phyloP scores from a whole-genome alignment of 2,888 invertebrate species.

The Nemapogon koenigi region DNA sequence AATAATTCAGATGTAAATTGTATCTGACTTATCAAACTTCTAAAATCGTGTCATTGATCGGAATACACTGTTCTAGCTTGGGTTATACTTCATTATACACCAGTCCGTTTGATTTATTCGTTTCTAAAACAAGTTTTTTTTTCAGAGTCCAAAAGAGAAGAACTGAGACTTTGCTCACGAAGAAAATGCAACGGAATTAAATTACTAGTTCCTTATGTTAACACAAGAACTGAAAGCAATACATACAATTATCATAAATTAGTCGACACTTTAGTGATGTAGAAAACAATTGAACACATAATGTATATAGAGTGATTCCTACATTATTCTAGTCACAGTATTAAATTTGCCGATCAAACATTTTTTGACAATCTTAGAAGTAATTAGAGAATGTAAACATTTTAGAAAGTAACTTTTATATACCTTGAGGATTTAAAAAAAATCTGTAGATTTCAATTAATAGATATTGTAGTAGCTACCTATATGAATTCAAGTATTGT shows the following conservation, averaged over 20 bases:
- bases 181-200: constrained; percentile 10
- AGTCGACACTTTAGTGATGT: not conserved
- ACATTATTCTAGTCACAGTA: constrained; percentile 56
- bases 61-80: no score
- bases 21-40: no score
- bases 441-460: not conserved
- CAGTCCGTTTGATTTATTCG: no score
- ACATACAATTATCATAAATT: constrained; percentile 25
- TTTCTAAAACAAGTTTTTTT: no score
- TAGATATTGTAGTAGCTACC: not conserved
- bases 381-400: no score
- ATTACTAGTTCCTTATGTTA: not conserved
- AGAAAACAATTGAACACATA: constrained; percentile 2
- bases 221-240: constrained; percentile 33
- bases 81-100: no score
- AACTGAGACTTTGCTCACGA: constrained; percentile 20
- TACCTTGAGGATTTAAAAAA: constrained; percentile 4
- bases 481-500: not conserved
- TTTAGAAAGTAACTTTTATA: not conserved
- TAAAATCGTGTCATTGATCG: no score
- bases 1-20: no score
- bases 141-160: constrained; percentile 55
- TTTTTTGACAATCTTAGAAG: no score
- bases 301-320: constrained; percentile 27
- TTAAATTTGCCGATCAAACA: constrained; percentile 14